Evolutionary conservation across 2,888 invertebrate species (phyloP).

Genomic region (Lepas anatifera): DNA sequence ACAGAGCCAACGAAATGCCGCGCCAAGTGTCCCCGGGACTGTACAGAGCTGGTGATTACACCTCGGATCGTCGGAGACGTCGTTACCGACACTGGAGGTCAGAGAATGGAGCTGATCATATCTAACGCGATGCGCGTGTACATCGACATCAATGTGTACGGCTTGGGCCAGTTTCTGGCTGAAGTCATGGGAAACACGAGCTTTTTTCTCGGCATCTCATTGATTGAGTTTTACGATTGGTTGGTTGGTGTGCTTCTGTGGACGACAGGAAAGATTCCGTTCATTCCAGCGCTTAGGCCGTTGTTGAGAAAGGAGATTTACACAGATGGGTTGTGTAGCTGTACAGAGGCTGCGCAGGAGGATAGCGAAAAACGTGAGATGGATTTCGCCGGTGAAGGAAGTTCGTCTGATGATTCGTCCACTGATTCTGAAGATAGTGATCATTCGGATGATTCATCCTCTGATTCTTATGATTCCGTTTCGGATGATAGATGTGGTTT

Average conservation of each 20-base stretch:
- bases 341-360: too few relatives aligned
- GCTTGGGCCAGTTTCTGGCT: background rate
- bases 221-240: background rate
- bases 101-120: background rate
- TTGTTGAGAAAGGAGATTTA: background rate
- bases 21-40: background rate
- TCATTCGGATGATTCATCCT: too few relatives aligned
- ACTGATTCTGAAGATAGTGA: too few relatives aligned
- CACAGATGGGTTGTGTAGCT: background rate
- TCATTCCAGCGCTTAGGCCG: background rate
- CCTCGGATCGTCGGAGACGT: background rate
- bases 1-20: background rate
- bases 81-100: background rate
- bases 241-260: background rate
- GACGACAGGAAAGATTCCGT: background rate
- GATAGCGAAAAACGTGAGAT: too few relatives aligned
- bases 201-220: background rate
- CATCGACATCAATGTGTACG: background rate
- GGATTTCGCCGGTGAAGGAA: too few relatives aligned
- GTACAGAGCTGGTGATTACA: background rate
- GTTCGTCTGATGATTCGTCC: too few relatives aligned
- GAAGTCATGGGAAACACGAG: background rate
- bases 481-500: too few relatives aligned
- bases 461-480: too few relatives aligned
- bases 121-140: background rate